Base-by-base conservation (phyloP, 2,888 invertebrate genomes). In the Phyllotreta cruciferae region DNA sequence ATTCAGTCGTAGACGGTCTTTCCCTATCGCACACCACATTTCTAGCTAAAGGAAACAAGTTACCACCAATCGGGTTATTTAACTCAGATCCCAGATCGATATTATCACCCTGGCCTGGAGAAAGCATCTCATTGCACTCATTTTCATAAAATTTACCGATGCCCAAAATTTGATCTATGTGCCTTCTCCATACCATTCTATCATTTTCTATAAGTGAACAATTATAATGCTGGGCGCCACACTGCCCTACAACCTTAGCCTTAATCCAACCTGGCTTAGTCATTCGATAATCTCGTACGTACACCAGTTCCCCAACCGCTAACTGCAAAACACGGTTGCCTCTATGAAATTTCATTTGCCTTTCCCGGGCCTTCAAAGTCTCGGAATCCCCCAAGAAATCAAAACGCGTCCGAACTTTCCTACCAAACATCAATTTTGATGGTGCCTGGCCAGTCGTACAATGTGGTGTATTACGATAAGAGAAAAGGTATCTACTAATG, bases 381-480 rank as follows among this genome's bases (percentile, higher is more conserved):
- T 24, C 42, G n/a, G 55, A 35, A 2, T 8, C 14, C 5, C 42
- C 38, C 42, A 55, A 34, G 13, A 55, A 55, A 14, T 55, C 42
- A 39, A 55, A 41, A 36, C 55, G 36, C 1, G 55, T 55, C 11
- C 34, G 41, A 9, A 55, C 34, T 24, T 41, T 41, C 42, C 55
- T 39, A 10, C 34, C 41, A 55, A 63, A 53, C 63, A 64, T 60
- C 53, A 60, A 52, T 52, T 60, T 60, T 11, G 64, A 50, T 49
- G 56, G 63, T 4, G 60, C 53, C 56, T 60, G 52, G 9, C 47
- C 53, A 7, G 63, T 66, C 34, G 38, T 38, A 50, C 61, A 61
- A 39, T 63, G 56, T 14, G 55, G 55, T 36, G 62, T 64, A 38
- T 60, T 64, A 35, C 64, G 36, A 36, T 62, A 66, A 6, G 56